Percentiles rank a stretch among this genome's conserved stretches.
These are phyloP conservation scores for Oreochromis niloticus DNA, from an alignment of 2,113 vertebrate genomes.

Conservation along the genomic window DNA sequence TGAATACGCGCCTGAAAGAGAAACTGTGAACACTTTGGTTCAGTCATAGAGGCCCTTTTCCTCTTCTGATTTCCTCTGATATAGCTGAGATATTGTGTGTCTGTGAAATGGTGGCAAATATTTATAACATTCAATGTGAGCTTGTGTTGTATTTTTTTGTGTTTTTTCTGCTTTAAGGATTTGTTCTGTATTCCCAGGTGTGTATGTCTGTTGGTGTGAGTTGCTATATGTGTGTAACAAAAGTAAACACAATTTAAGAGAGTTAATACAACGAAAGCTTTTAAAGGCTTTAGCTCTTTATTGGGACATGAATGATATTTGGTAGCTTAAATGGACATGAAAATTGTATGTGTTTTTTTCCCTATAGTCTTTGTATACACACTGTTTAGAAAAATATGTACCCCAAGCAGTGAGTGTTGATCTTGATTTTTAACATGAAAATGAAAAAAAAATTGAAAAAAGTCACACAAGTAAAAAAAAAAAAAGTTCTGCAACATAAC, in stretches of 20 bases:
- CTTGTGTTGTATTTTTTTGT: not conserved
- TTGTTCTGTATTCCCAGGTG: not conserved
- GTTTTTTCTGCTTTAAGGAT: not conserved
- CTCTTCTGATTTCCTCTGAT: not conserved
- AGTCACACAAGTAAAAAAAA: not conserved
- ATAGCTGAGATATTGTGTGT: not conserved
- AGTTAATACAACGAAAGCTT: not conserved
- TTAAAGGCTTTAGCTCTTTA: not conserved
- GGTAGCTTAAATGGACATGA: not conserved
- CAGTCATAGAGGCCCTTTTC: not conserved
- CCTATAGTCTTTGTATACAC: not conserved
- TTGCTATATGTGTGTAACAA: not conserved
- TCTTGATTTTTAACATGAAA: not conserved
- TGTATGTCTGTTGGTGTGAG: not conserved
- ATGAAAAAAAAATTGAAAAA: not conserved
- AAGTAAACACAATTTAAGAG: not conserved
- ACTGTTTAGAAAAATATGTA: not conserved
- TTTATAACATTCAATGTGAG: not conserved
- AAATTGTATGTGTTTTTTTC: not conserved
- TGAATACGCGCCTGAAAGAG: not conserved
- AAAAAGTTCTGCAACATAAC: not conserved
- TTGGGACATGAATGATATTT: not conserved
- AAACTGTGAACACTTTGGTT: not conserved
- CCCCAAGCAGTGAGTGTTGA: not conserved
- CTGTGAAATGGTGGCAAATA: not conserved